Evolutionary conservation across 1,140 invertebrate genomes (phyloP).

Genomic region (Drosophila littoralis): DNA sequence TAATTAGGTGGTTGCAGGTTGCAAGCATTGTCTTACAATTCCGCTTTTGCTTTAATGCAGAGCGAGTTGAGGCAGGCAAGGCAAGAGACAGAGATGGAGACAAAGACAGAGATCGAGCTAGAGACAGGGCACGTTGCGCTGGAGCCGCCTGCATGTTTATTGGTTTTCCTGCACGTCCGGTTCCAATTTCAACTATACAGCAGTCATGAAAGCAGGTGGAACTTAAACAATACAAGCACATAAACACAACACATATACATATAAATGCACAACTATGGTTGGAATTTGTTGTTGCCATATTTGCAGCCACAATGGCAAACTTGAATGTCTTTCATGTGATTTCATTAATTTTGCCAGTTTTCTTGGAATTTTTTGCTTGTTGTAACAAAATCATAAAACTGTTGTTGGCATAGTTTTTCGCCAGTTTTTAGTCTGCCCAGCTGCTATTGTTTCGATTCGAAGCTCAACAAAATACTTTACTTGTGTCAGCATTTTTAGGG

Average conservation of each 20-base stretch:
- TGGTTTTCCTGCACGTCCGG: constrained; percentile 44
- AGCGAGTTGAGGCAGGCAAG: no score
- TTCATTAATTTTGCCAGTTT: constrained; percentile 54
- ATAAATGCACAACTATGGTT: not conserved
- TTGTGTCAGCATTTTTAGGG: not conserved
- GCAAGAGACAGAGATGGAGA: not conserved
- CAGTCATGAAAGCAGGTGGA: constrained; percentile 21
- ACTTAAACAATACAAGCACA: constrained; percentile 2
- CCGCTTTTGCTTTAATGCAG: not conserved
- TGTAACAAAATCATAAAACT: not conserved
- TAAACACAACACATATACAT: not conserved
- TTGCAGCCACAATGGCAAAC: constrained; percentile 26
- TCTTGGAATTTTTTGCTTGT: not conserved
- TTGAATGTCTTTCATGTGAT: constrained; percentile 43
- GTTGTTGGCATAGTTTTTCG: not conserved
- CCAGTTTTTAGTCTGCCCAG: not conserved
- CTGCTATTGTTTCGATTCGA: not conserved
- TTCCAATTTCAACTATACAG: constrained; percentile 35
- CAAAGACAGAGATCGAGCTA: not conserved
- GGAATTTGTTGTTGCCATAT: constrained; percentile 15
- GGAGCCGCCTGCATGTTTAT: constrained; percentile 19
- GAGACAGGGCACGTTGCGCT: constrained; percentile 23
- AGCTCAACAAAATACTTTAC: not conserved
- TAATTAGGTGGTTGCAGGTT: constrained; percentile 3
- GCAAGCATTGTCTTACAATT: not conserved